Evolutionary conservation across 2,888 invertebrate species (phyloP).

Genomic region (Thymelicus acteon): DNA sequence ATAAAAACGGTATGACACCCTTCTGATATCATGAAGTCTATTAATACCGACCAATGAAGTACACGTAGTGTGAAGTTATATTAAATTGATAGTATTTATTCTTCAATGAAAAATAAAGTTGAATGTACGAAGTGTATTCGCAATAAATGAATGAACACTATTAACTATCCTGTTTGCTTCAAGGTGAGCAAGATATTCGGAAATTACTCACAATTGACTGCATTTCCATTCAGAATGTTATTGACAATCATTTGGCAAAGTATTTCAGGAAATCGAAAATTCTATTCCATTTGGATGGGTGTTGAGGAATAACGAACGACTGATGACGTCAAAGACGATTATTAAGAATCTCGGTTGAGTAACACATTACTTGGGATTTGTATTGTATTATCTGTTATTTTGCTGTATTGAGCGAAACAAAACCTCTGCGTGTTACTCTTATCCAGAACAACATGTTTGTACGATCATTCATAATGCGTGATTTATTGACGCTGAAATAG

Average conservation of each 20-base stretch:
- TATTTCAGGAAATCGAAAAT: no score
- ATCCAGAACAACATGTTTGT: constrained; percentile 14
- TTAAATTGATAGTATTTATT: background rate
- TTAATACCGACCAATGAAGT: no score
- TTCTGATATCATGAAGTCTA: no score
- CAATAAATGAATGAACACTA: constrained; percentile 15
- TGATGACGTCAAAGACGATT: background rate
- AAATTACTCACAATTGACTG: background rate
- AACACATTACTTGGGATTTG: background rate
- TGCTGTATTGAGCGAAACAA: background rate
- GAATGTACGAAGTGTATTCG: background rate
- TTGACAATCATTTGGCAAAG: no score
- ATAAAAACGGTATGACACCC: no score
- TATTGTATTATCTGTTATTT: background rate
- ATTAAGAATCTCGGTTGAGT: background rate
- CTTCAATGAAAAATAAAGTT: constrained; percentile 6
- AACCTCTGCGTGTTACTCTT: background rate
- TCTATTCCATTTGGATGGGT: background rate
- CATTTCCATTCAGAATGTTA: no score
- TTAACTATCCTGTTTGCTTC: constrained; percentile 25
- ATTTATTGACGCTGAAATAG: constrained; percentile 21
- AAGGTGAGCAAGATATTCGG: constrained; percentile 16
- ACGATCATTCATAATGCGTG: constrained; percentile 18
- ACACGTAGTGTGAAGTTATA: background rate
- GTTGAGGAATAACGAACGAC: background rate